Evolutionary conservation across 2,797 vertebrate genomes (phyloP), one percentile per base, ranked within the genome.

Genomic region (Halcyon leucocephala): DNA sequence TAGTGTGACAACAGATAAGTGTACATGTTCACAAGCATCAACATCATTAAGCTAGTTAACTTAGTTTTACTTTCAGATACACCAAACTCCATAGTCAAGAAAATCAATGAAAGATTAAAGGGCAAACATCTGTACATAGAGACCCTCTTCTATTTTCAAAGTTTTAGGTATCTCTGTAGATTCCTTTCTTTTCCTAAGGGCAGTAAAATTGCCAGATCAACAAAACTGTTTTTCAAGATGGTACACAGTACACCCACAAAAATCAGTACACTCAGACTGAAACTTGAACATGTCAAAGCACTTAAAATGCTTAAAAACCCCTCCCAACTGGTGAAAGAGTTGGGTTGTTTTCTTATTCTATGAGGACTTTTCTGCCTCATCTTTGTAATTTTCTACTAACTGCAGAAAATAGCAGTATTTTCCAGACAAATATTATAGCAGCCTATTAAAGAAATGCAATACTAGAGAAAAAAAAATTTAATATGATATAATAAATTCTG

Each of bases 191-290:
- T 72, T 67, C 31, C n/a, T 49, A 55, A 86, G 20, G 24, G 42
- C 37, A 76, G 22, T 48, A 72, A 76, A 85, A 17, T 9, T 77
- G 17, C 19, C 37, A 86, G 31, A 89, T 78, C 9, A 89, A 48
- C 10, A 64, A 28, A 70, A 66, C 10, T 67, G 9, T 25, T 87
- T 82, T 77, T 80, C 61, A 85, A 19, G 52, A 73, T n/a, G n/a
- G 28, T 82, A 74, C 16, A 62, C 31, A 26, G 22, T 88, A n/a
- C 39, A 39, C 17, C 15, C n/a, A 77, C 46, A 95, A 86, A 84
- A 64, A n/a, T 39, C 29, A 26, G 16, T 11, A 66, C 15, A 24
- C 25, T 82, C 64, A 55, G 28, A n/a, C n/a, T 24, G 29, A 51
- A 44, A 90, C 8, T 12, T 26, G 61, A 44, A 37, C 5, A 6